Percentiles rank a stretch among this genome's conserved stretches.
phyloP scores from a whole-genome alignment of 2,888 invertebrate species.

The Enchytraeus crypticus region DNA sequence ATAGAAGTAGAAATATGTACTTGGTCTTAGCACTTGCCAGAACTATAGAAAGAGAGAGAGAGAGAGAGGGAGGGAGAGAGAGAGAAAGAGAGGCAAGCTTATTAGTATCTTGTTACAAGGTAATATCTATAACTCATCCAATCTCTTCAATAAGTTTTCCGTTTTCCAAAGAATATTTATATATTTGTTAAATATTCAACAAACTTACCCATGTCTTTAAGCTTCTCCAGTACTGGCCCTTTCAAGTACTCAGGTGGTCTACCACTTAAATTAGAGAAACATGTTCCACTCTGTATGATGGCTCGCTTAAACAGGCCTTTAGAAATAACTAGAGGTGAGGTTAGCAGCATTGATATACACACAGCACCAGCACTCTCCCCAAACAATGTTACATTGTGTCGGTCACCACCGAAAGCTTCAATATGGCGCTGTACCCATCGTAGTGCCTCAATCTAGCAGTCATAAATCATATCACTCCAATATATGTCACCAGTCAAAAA shows the following conservation, averaged over 20 bases:
- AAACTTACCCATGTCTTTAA: neutral
- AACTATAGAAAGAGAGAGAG: no score
- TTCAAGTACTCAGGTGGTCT: neutral
- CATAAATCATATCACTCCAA: no score
- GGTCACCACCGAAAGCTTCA: slow-evolving; percentile 17
- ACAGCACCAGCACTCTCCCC: slow-evolving; percentile 20
- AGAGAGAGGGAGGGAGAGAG: no score
- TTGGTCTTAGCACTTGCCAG: no score
- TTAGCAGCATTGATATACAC: neutral
- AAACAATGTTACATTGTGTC: slow-evolving; percentile 17
- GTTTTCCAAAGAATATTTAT: no score
- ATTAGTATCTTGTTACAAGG: no score
- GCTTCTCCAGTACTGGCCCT: neutral
- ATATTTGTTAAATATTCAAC: no score
- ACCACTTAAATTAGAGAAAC: neutral
- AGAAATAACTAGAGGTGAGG: neutral
- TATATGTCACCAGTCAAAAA: no score
- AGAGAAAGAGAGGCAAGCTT: no score
- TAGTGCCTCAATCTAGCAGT: slow-evolving; percentile 21
- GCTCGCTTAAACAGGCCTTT: neutral
- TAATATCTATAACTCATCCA: no score
- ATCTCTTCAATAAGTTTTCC: no score
- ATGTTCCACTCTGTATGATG: slow-evolving; percentile 4
- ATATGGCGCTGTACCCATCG: slow-evolving; percentile 22
- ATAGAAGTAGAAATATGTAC: no score